phyloP scores from a whole-genome alignment of 1,140 invertebrate species.

The Venustaconcha ellipsiformis region DNA sequence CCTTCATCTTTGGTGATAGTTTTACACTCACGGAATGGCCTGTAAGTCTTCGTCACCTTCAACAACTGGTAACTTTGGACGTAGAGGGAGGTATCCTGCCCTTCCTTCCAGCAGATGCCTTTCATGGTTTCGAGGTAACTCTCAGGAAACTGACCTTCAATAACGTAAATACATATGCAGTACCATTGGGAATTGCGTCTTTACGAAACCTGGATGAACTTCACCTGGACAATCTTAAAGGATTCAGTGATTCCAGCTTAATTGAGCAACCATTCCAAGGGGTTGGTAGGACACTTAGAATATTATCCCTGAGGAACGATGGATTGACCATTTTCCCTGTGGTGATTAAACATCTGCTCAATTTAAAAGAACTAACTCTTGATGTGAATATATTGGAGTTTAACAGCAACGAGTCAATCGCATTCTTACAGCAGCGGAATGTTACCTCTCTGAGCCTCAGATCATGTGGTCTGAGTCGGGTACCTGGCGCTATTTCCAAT shows the following conservation, averaged over 20 bases:
- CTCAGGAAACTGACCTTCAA: constrained; percentile 13
- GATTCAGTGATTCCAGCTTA: constrained; percentile 20
- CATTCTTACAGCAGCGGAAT: constrained; percentile 9
- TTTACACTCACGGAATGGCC: constrained; percentile 13
- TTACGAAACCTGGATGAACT: constrained; percentile 10
- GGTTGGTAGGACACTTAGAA: constrained; percentile 6
- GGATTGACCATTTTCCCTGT: constrained; percentile 24
- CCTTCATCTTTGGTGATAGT: constrained; percentile 16
- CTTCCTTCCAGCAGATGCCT: constrained; percentile 11
- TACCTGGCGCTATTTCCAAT: constrained; percentile 30
- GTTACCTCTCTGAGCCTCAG: constrained; percentile 13
- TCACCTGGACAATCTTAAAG: constrained; percentile 16
- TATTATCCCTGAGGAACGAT: constrained; percentile 21
- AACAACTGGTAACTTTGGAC: constrained; percentile 3
- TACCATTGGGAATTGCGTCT: constrained; percentile 12
- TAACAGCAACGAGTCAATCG: constrained; percentile 26
- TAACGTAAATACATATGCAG: background rate
- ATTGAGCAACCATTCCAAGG: constrained; percentile 12
- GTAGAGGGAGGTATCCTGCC: constrained; percentile 13
- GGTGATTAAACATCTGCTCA: constrained; percentile 16
- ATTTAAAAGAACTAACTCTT: constrained; percentile 4
- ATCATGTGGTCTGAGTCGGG: constrained; percentile 19
- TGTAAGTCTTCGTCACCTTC: constrained; percentile 11
- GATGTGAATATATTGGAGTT: constrained; percentile 26
- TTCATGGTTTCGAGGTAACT: constrained; percentile 30